Base-by-base conservation (phyloP, 2,888 invertebrate species). In the Osedax frankpressi region DNA sequence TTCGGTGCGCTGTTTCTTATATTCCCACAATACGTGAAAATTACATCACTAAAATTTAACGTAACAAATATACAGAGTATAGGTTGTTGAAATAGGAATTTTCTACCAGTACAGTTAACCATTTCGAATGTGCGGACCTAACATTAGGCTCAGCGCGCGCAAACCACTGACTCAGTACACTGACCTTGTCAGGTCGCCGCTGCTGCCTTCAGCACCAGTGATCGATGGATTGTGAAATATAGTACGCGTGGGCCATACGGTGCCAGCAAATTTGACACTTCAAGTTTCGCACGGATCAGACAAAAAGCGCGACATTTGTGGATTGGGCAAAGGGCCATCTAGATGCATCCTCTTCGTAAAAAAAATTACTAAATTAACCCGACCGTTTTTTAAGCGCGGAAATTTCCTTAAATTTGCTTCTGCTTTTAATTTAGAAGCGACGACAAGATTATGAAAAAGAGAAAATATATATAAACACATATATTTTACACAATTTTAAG, bases 11-110 rank as follows among this genome's bases (percentile, higher is more conserved):
- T 62, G 63, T 62, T 62, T 62, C 6, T 11, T 62, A 62, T 62
- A 62, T 62, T 62, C 3, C 63, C 63, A 62, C 63, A 62, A 62
- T 62, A 62, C 63, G 6, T 62, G 63, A 62, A 25, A 1, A 62
- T 62, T 62, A 62, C 63, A 24, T 24, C 60, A 62, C 26, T 62
- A 62, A 62, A 62, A 62, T 62, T 62, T 62, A 62, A 62, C 63
- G 14, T 62, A 62, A 62, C 63, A 62, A 6, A 26, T 26, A 62
- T n/a, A n/a, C n/a, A n/a, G n/a, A n/a, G n/a, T n/a, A n/a, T n/a
- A n/a, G n/a, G n/a, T n/a, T n/a, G n/a, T n/a, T n/a, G n/a, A n/a
- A n/a, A n/a, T n/a, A 62, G 6, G 11, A 3, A 62, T 62, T 62
- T 62, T 3, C 63, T 25, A 6, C 63, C 14, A 62, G 14, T 62